Conservation (phyloP, 2,113 vertebrate species). For the Salminus brasiliensis region DNA sequence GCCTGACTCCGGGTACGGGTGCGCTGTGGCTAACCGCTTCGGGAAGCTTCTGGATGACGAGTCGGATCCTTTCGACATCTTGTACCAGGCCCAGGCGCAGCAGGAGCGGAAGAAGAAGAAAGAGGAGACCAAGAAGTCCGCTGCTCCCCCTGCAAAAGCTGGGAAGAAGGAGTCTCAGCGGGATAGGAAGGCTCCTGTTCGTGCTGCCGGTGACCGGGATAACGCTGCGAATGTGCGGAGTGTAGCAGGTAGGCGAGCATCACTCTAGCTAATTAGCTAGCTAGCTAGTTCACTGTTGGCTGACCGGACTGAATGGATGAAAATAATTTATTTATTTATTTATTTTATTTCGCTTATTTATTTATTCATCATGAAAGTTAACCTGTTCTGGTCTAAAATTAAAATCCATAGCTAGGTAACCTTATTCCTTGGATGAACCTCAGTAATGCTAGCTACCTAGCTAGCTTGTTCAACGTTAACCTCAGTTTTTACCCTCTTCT, state of each 20-base stretch:
- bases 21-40: constrained; percentile 86
- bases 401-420: too few species aligned
- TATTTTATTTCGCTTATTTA: too few species aligned
- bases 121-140: constrained; percentile 66
- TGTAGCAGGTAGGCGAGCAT: constrained; percentile 35
- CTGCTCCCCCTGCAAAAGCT: constrained; percentile 55
- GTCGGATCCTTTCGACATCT: constrained; percentile 86
- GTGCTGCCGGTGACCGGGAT: not conserved
- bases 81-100: constrained; percentile 71
- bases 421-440: too few species aligned
- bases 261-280: too few species aligned
- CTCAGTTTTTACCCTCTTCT: too few species aligned
- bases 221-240: not conserved
- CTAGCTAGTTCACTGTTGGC: too few species aligned
- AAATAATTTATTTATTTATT: too few species aligned
- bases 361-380: too few species aligned
- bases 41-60: constrained; percentile 86
- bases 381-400: too few species aligned
- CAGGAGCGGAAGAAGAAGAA: constrained; percentile 73
- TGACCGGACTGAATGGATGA: too few species aligned
- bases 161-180: constrained; percentile 81
- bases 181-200: constrained; percentile 66
- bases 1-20: constrained; percentile 80
- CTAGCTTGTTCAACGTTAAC: too few species aligned
- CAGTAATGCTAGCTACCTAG: too few species aligned